phyloP scores from a whole-genome alignment of 2,797 vertebrate genomes.

The Lepus oiostolus region DNA sequence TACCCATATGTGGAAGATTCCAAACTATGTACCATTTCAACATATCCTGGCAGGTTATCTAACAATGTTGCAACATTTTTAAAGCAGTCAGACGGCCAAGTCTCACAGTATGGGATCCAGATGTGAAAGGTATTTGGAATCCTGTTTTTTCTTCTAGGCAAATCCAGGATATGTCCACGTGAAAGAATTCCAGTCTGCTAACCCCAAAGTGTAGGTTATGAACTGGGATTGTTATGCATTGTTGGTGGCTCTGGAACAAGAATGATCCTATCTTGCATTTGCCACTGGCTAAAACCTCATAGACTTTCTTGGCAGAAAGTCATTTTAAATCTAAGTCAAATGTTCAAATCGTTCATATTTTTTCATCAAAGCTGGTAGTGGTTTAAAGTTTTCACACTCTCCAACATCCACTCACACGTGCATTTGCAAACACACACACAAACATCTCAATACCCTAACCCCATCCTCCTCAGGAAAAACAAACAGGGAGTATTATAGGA shows the following conservation, averaged over 20 bases:
- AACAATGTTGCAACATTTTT: constrained; percentile 67
- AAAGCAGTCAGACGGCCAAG: constrained; percentile 76
- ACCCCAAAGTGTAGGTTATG: constrained; percentile 44
- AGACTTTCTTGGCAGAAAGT: constrained; percentile 62
- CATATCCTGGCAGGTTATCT: constrained; percentile 75
- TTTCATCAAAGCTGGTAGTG: constrained; percentile 42
- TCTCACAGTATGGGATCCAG: constrained; percentile 73
- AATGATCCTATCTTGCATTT: constrained; percentile 52
- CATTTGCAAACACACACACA: background rate
- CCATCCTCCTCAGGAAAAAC: constrained; percentile 13
- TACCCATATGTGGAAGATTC: constrained; percentile 75
- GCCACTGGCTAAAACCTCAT: constrained; percentile 40
- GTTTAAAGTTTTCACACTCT: constrained; percentile 24
- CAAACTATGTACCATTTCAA: constrained; percentile 67
- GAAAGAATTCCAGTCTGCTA: constrained; percentile 66
- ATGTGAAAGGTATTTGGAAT: constrained; percentile 69
- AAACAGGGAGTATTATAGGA: constrained; percentile 35
- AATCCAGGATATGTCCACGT: constrained; percentile 59
- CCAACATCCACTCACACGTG: background rate
- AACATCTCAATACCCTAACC: background rate
- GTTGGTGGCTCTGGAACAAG: constrained; percentile 41
- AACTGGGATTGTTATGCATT: constrained; percentile 29
- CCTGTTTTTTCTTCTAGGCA: constrained; percentile 76
- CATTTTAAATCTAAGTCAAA: constrained; percentile 64
- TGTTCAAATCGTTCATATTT: constrained; percentile 11